Evolutionary conservation across 2,113 vertebrate genomes (phyloP).

Genomic region (Antennarius striatus): DNA sequence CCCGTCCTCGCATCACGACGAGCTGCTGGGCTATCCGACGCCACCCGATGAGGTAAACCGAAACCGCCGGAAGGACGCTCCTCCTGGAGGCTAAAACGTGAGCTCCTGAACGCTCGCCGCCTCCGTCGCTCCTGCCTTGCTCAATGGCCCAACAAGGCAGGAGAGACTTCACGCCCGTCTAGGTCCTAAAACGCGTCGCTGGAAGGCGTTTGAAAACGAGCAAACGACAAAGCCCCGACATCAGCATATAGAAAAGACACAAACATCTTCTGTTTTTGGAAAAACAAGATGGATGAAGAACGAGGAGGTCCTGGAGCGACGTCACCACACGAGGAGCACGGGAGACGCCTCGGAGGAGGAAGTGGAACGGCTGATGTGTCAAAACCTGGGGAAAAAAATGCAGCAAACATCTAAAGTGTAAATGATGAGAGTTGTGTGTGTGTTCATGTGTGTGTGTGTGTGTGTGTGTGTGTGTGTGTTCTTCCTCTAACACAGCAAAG

Average conservation of each 20-base stretch:
- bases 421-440: slow-evolving; percentile 38
- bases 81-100: no score
- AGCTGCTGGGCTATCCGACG: slow-evolving; percentile 9
- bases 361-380: slow-evolving; percentile 48
- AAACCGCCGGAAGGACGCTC: slow-evolving; percentile 10
- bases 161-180: slow-evolving; percentile 40
- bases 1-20: slow-evolving; percentile 24
- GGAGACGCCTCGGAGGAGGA: slow-evolving; percentile 33
- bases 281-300: slow-evolving; percentile 47
- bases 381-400: slow-evolving; percentile 51
- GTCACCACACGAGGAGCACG: slow-evolving; percentile 30
- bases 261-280: slow-evolving; percentile 39
- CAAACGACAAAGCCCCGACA: neutral
- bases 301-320: slow-evolving; percentile 40
- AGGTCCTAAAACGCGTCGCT: slow-evolving; percentile 60
- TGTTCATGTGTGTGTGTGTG: slow-evolving; percentile 34
- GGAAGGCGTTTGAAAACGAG: slow-evolving; percentile 37
- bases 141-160: slow-evolving; percentile 47
- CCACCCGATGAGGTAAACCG: neutral
- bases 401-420: slow-evolving; percentile 51
- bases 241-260: neutral
- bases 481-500: slow-evolving; percentile 28
- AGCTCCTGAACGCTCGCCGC: slow-evolving; percentile 4
- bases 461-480: slow-evolving; percentile 33
- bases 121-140: slow-evolving; percentile 13